Evolutionary conservation across 2,113 vertebrate species (phyloP).

Genomic region (Anseranas semipalmata): DNA sequence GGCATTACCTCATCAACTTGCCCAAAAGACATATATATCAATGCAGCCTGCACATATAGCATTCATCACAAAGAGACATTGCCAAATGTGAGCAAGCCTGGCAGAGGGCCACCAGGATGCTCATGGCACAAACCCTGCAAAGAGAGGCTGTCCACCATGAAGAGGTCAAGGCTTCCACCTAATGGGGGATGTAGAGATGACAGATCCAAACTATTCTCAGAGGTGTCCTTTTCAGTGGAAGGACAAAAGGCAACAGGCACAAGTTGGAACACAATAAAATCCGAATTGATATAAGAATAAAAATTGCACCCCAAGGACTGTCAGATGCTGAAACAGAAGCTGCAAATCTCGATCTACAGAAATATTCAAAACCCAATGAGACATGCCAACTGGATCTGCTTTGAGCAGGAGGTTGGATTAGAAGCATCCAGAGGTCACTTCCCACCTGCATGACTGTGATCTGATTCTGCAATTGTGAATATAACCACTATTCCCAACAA

Average conservation of each 20-base stretch:
- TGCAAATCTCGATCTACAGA: background rate
- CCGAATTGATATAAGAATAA: background rate
- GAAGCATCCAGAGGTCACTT: background rate
- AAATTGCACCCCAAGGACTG: background rate
- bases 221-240: background rate
- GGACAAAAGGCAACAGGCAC: background rate
- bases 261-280: background rate
- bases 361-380: background rate
- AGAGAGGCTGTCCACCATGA: background rate
- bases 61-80: background rate
- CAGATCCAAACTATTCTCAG: background rate
- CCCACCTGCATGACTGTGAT: background rate
- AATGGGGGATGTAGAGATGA: background rate
- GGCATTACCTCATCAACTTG: background rate
- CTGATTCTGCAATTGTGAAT: background rate
- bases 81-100: background rate
- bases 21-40: background rate
- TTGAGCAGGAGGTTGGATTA: background rate
- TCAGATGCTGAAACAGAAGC: background rate
- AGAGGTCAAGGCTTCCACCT: background rate
- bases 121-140: background rate
- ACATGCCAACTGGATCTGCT: background rate
- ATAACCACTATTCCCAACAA: background rate
- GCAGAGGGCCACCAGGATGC: accelerated
- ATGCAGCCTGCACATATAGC: background rate